Base-by-base conservation (phyloP, 92 coral and sea anemone genomes). In the Actinostola sp. region DNA sequence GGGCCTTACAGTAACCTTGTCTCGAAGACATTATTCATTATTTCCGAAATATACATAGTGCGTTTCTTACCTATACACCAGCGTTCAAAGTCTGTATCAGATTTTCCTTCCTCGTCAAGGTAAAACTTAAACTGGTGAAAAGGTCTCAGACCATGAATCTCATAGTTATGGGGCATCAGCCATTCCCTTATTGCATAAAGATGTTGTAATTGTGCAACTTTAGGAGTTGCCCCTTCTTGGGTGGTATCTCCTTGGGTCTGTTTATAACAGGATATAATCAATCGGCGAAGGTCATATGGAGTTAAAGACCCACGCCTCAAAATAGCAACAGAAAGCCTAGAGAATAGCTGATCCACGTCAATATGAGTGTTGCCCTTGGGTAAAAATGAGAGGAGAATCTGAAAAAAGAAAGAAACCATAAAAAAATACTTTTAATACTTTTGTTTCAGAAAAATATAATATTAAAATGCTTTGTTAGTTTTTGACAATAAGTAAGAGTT, bases 321-420 rank as follows among this genome's bases (percentile, higher is more conserved):
- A 1, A 68, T 80, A 0, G 83, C 80, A 1, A 81, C 87, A 3
- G 87, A 81, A 48, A 81, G 35, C 12, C 76, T 31, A 0, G 83
- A 86, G 12, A 81, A 81, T 30, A 69, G 7, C 42, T 80, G 86
- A 17, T 85, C 90, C 45, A 75, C 78, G 32, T 85, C 82, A 25
- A 79, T 78, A 55, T 85, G 86, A 6, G 82, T 85, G 71, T 85
- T 73, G 32, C 90, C 87, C 26, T 66, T 66, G 12, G 81, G 81
- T 21, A 73, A 61, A 32, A 85, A 80, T 24, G 82, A 76, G 13
- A 81, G 36, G 41, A 73, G 82, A 39, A 85, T 33, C 89, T 85
- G 55, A n/a, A n/a, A n/a, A n/a, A n/a, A n/a, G n/a, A n/a, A n/a
- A n/a, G n/a, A n/a, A n/a, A n/a, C n/a, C n/a, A n/a, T n/a, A n/a